Percentiles rank a stretch among this genome's conserved stretches.
These are phyloP conservation scores for Tenthredo amoena DNA, from an alignment of 2,888 invertebrate genomes.

Conservation along the genomic window DNA sequence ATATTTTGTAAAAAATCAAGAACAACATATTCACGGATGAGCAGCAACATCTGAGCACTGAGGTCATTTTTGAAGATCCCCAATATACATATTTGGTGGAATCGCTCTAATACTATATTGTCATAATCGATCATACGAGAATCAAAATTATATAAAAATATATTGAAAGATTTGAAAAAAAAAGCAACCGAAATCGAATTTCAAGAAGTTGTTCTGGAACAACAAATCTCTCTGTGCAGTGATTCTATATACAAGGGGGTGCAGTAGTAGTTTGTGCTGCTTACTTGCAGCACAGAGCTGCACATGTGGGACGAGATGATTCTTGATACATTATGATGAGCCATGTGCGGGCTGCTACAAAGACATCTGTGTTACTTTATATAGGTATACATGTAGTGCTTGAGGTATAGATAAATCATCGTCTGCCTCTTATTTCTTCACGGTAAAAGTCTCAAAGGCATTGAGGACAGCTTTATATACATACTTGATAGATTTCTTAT, in stretches of 20 bases:
- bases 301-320: slow-evolving; percentile 5
- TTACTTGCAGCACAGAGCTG: not conserved
- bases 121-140: not conserved
- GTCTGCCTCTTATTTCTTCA: not conserved
- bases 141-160: not conserved
- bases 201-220: not conserved
- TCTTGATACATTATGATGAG: slow-evolving; percentile 7
- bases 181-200: not conserved
- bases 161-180: not conserved
- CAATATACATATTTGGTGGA: not conserved
- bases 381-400: slow-evolving; percentile 14
- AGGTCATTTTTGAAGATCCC: no score
- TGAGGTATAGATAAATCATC: slow-evolving; percentile 29
- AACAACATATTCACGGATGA: no score
- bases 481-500: not conserved
- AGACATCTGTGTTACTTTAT: slow-evolving; percentile 28
- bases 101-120: not conserved
- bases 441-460: not conserved
- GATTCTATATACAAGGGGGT: not conserved
- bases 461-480: not conserved
- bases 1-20: no score
- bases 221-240: not conserved
- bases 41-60: no score
- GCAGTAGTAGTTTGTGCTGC: not conserved
- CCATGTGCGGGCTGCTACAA: slow-evolving; percentile 24